Evolutionary conservation across 1,140 invertebrate genomes (phyloP).

Genomic region (Conus betulinus): DNA sequence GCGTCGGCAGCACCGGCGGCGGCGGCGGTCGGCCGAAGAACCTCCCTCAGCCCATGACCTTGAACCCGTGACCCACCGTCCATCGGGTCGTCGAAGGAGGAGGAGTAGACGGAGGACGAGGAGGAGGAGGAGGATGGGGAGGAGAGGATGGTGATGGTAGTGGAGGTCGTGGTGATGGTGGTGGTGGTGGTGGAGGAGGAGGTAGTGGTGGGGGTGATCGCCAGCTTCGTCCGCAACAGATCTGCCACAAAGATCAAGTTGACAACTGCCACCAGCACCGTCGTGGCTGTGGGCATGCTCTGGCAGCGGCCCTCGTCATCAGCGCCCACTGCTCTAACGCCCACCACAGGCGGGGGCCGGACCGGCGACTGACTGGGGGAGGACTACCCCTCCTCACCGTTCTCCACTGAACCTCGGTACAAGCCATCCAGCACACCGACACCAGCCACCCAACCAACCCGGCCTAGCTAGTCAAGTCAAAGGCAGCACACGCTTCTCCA

Average conservation of each 20-base stretch:
- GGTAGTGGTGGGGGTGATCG: neutral
- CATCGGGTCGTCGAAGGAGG: neutral
- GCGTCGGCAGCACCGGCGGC: neutral
- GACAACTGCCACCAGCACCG: slow-evolving; percentile 22
- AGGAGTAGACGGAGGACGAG: neutral
- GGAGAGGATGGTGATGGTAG: neutral
- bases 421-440: neutral
- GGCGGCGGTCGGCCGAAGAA: neutral
- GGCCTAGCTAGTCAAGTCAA: neutral
- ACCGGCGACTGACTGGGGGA: neutral
- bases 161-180: neutral
- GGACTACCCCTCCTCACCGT: neutral
- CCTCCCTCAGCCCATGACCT: slow-evolving; percentile 3
- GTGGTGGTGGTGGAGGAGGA: neutral
- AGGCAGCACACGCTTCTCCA: neutral
- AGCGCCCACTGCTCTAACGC: neutral
- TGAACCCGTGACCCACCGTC: neutral
- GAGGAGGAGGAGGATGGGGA: neutral
- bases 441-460: neutral
- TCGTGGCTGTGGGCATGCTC: slow-evolving; percentile 22
- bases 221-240: slow-evolving; percentile 23
- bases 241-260: slow-evolving; percentile 30
- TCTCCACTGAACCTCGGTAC: neutral
- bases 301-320: neutral
- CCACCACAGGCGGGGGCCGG: too few relatives aligned